Base-by-base conservation (phyloP, 2,113 vertebrate species). In the Ellobius talpinus region DNA sequence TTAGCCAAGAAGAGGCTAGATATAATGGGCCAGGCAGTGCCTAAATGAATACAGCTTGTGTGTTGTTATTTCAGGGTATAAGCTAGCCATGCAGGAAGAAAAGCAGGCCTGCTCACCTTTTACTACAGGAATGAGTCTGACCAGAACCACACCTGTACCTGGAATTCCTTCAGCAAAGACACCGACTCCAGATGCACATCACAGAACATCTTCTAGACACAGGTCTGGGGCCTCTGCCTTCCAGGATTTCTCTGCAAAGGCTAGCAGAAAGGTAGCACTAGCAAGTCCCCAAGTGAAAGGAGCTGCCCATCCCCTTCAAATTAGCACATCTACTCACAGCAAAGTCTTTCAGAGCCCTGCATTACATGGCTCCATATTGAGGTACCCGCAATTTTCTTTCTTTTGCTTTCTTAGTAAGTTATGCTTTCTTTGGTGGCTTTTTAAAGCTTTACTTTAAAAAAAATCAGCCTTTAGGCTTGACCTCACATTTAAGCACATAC, bases 191-290 rank as follows among this genome's bases (percentile, higher is more conserved):
- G 42, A 33, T 2, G 16, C 13, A 4, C 5, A 19, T 61, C 7
- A 26, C 24, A 39, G 39, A 58, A 1, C 6, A 5, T 19, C 1
- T 4, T 45, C 5, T 33, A 26, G 3, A 4, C 0, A 6, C 2
- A 17, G 14, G 2, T 3, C 17, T 1, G n/a, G 23, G 23, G 21
- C 55, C 70, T 86, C 61, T 70, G 58, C 50, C 24, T 19, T 29
- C 0, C 0, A 16, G 45, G 8, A 21, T 47, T 7, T 1, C 52
- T 63, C 29, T 23, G 36, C 68, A 55, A 5, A 3, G 45, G n/a
- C n/a, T 0, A 26, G 4, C 13, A 1, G 2, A 3, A 63, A 68
- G 1, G 7, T 16, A 29, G 29, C 58, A 36, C 23, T 23, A 1
- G 5, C 31, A 47, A 17, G 33, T 29, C 7, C 52, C 24, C 73